Evolutionary conservation across 2,888 invertebrate genomes (phyloP).

Genomic region (Operophtera brumata): DNA sequence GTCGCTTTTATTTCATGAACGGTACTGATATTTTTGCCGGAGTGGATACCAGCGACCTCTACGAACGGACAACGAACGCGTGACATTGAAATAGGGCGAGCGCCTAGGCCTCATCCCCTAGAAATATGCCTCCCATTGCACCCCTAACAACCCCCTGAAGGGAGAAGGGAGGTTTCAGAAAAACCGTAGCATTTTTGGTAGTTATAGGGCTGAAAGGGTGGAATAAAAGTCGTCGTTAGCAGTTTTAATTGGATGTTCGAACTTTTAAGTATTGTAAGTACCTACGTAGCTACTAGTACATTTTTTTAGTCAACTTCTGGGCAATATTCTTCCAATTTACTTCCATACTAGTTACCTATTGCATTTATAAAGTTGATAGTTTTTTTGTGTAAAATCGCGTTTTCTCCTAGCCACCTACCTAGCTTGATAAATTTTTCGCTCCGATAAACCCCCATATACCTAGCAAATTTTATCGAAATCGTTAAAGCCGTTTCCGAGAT

Average conservation of each 20-base stretch:
- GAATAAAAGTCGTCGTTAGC: conserved; percentile 13
- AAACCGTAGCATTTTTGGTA: conserved; percentile 19
- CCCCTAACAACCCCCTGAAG: conserved; percentile 45
- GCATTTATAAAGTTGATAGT: too few species aligned
- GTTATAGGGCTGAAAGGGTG: conserved; percentile 12
- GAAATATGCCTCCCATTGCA: conserved; percentile 50
- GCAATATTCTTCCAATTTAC: too few species aligned
- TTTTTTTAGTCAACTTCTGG: too few species aligned
- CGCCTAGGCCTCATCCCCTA: conserved; percentile 55
- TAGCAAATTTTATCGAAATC: too few species aligned
- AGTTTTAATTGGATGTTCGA: conserved; percentile 20
- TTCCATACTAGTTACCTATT: too few species aligned
- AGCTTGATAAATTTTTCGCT: too few species aligned
- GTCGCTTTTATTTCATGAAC: conserved; percentile 2
- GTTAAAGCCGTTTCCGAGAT: too few species aligned
- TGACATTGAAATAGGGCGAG: conserved; percentile 69
- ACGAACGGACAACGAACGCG: conserved; percentile 68
- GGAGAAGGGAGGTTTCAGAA: conserved; percentile 25
- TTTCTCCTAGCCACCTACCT: too few species aligned
- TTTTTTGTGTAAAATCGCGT: too few species aligned
- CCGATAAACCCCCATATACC: too few species aligned
- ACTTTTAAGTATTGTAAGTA: neutral
- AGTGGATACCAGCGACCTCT: conserved; percentile 61
- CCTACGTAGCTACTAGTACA: too few species aligned
- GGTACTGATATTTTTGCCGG: conserved; percentile 24